Base-by-base conservation (phyloP, 2,888 invertebrate genomes). In the Idaea straminata region DNA sequence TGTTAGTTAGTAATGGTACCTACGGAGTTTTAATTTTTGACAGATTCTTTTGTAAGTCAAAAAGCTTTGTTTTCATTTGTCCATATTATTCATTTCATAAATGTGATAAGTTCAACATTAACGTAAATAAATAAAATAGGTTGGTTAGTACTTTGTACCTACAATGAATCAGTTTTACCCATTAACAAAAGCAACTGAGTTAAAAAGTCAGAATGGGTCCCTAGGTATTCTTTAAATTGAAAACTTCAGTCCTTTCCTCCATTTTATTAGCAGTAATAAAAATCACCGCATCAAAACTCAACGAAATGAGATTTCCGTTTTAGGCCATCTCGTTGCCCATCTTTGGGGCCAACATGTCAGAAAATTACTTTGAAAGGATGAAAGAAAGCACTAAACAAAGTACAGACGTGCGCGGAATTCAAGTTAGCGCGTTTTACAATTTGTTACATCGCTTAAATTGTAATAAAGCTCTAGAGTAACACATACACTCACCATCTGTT, bases 361-460 rank as follows among this genome's bases (percentile, higher is more conserved):
- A 80, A 76, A 80, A 79, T 80, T 80, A 80, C 80, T 77, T 78
- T 76, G 75, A 77, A 81, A 82, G 80, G 82, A 84, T 83, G 83
- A 85, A 87, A 85, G 84, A 83, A 83, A 77, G 83, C 81, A 80
- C 80, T 82, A 84, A 87, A 88, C 86, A 86, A 84, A 87, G 83
- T 84, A 85, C 79, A 79, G 78, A 88, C 89, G 89, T 89, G 89
- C 82, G 77, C 81, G 75, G 89, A 91, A 89, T 91, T 83, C 85
- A 74, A 83, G 83, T 87, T 84, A 80, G 83, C 86, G 82, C 85
- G 85, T 88, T 88, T 89, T 87, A 91, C 89, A 89, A 91, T 91
- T 91, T 89, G 89, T 91, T 86, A 88, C 87, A 88, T 86, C 85
- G 84, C 88, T 89, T 90, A 89, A 89, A 91, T 90, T 90, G 89